Evolutionary conservation across 92 coral and sea anemone genomes (phyloP).

Genomic region (Plumapathes pennacea): DNA sequence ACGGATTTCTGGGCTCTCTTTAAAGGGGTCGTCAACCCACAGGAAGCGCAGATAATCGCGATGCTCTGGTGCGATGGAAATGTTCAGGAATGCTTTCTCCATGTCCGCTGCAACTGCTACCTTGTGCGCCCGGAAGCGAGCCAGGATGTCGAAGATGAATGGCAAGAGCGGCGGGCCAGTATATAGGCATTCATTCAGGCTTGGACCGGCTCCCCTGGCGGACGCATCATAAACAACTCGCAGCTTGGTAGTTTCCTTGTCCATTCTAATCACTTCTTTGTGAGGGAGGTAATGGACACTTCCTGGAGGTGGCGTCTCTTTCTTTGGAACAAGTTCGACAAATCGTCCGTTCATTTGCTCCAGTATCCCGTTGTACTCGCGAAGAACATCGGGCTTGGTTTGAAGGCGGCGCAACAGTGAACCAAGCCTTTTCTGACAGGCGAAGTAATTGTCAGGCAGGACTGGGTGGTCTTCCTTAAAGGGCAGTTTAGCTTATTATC

Average conservation of each 20-base stretch:
- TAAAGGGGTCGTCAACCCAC: slow-evolving; percentile 40
- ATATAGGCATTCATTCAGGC: slow-evolving; percentile 46
- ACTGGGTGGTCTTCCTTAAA: slow-evolving; percentile 27
- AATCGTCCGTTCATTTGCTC: slow-evolving; percentile 47
- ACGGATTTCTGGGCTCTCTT: slow-evolving; percentile 29
- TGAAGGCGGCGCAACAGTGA: slow-evolving; percentile 24
- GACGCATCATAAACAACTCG: slow-evolving; percentile 73
- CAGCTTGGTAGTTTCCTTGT: slow-evolving; percentile 58
- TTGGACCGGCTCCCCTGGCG: slow-evolving; percentile 43
- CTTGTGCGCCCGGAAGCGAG: slow-evolving; percentile 47
- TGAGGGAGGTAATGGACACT: slow-evolving; percentile 73
- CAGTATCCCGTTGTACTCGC: slow-evolving; percentile 45
- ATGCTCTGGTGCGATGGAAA: slow-evolving; percentile 36
- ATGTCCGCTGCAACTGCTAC: slow-evolving; percentile 43
- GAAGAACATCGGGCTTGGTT: slow-evolving; percentile 10
- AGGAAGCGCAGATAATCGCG: slow-evolving; percentile 51
- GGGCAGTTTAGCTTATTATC: slow-evolving; percentile 27
- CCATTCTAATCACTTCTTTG: slow-evolving; percentile 54
- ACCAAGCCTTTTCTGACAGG: slow-evolving; percentile 20
- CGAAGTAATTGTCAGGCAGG: slow-evolving; percentile 26
- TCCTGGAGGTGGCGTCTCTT: slow-evolving; percentile 13
- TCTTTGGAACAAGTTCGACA: slow-evolving; percentile 58
- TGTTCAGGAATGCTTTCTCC: slow-evolving; percentile 47
- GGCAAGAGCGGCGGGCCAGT: slow-evolving; percentile 46
- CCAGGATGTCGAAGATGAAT: slow-evolving; percentile 35